Conservation (phyloP, 1,140 invertebrate species). For the Bombus affinis region DNA sequence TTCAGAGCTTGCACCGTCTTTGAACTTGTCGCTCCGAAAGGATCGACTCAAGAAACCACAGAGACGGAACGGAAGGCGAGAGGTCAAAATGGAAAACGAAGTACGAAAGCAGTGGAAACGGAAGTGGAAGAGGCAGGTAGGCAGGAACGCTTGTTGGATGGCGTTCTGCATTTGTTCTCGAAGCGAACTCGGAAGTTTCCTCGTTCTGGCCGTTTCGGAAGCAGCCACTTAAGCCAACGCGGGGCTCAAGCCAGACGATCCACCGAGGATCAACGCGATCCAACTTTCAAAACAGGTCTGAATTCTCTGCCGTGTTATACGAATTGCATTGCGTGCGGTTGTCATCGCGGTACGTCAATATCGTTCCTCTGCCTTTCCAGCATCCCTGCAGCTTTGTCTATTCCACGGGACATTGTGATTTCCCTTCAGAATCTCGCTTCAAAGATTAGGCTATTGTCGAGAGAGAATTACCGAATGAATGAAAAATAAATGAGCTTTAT, state of each 20-base stretch:
- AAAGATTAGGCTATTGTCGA: neutral
- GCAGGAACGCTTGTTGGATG: constrained; percentile 13
- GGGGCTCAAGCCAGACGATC: constrained; percentile 48
- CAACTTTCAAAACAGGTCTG: constrained; percentile 50
- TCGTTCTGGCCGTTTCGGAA: constrained; percentile 50
- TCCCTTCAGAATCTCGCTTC: neutral
- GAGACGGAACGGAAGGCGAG: neutral
- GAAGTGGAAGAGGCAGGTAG: neutral
- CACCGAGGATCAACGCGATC: constrained; percentile 59
- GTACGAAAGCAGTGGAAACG: neutral
- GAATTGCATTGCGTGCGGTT: neutral
- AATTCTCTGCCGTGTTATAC: constrained; percentile 1
- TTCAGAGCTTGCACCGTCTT: neutral
- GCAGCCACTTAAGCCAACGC: constrained; percentile 60
- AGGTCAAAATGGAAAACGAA: neutral
- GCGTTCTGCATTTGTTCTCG: constrained; percentile 46
- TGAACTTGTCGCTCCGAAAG: neutral
- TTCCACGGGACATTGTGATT: too few relatives aligned
- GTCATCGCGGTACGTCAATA: constrained; percentile 4
- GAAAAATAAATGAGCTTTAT: neutral
- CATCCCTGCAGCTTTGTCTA: neutral
- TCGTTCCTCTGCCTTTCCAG: neutral
- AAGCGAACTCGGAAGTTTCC: constrained; percentile 60
- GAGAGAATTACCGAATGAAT: neutral
- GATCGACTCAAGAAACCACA: neutral